Evolutionary conservation across 2,888 invertebrate genomes (phyloP), one percentile per base, ranked within the genome.

Genomic region (Sarcophaga variegata): DNA sequence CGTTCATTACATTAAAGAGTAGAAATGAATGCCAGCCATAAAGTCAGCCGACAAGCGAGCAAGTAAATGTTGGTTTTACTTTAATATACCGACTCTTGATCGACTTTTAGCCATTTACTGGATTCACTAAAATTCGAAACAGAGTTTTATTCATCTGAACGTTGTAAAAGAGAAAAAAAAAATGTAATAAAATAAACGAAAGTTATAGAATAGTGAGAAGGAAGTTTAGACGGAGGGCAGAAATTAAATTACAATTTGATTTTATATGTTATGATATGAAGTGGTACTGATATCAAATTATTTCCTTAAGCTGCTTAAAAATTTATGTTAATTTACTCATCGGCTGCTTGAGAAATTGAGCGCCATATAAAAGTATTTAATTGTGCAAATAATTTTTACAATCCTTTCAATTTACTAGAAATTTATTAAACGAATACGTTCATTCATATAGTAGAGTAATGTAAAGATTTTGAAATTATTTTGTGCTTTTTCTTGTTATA

Each of bases 121-220:
- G 0, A 12, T 54, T 54, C 17, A 54, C 17, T 14, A 14, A 54
- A 54, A 54, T 14, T 4, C 54, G 14, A 54, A 76, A 64, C 71
- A 77, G 60, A 78, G 76, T 77, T 78, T 78, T 77, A 77, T 82
- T 82, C 77, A 70, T 47, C 64, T 71, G 59, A 66, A 69, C 54
- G 45, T 66, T 71, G 45, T 14, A 49, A 49, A 14, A 49, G 49
- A 4, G 12, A 14, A 4, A 54, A 54, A 54, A 54, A 14, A 5
- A 14, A 14, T 54, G 0, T 54, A 54, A 54, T 17, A 54, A 54
- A 54, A 54, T 14, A 54, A 54, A 14, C 12, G 17, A 54, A 54
- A 14, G 17, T 14, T 14, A 3, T 14, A 54, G 17, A 54, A 54
- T 14, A 54, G 17, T 54, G 54, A 17, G 54, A 37, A 54, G 54